Evolutionary conservation across 2,113 vertebrate species (phyloP).

Genomic region (Chitala chitala): DNA sequence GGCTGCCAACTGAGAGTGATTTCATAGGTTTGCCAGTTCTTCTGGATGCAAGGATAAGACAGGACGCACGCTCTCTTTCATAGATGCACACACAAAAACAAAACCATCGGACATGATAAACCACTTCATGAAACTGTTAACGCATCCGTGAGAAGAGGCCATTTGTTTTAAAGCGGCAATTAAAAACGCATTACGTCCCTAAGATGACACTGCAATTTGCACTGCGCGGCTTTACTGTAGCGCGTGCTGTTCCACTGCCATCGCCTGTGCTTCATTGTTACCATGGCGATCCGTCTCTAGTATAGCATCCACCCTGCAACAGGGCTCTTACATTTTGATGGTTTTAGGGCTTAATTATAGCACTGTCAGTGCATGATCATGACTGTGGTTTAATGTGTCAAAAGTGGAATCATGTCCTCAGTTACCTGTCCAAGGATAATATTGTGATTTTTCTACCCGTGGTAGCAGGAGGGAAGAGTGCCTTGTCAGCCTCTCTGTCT

Average conservation of each 20-base stretch:
- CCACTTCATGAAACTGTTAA: background rate
- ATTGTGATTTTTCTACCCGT: too few species aligned
- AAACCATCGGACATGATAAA: too few species aligned
- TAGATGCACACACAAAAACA: too few species aligned
- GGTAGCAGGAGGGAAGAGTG: background rate
- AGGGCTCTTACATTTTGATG: background rate
- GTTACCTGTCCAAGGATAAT: too few species aligned
- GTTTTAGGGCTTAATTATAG: background rate
- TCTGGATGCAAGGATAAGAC: background rate
- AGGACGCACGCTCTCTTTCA: too few species aligned
- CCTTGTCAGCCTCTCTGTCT: too few species aligned
- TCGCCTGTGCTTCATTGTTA: background rate
- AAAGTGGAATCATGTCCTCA: background rate
- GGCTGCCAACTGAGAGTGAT: background rate
- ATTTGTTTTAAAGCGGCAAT: too few species aligned
- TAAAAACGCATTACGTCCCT: background rate
- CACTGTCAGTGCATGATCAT: background rate
- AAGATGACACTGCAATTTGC: background rate
- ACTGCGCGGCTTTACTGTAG: background rate
- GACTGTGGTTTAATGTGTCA: background rate
- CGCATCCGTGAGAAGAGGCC: background rate
- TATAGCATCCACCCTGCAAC: background rate
- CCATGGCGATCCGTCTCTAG: constrained; percentile 14
- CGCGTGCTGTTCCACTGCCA: background rate
- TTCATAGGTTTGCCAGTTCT: background rate